Evolutionary conservation across 2,888 invertebrate genomes (phyloP), one percentile per base, ranked within the genome.

Genomic region (Bimastos eiseni): DNA sequence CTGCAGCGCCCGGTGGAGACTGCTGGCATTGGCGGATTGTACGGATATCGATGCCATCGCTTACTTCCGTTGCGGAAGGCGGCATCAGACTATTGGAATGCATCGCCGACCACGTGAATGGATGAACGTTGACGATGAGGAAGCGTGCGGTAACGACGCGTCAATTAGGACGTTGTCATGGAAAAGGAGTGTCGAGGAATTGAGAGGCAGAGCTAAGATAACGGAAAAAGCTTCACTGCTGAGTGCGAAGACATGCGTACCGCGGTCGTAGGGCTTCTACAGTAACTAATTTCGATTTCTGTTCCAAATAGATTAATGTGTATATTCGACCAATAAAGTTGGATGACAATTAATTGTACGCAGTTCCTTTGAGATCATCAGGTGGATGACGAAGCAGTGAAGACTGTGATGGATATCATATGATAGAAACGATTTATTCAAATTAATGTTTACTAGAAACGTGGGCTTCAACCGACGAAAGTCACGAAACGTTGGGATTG

Each of bases 1-100:
- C 70, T 70, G 70, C 70, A 4, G 70, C 70, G n/a, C 30, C 70
- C 70, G 70, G n/a, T n/a, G 70, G 70, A 70, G 17, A 24, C 49
- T 17, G 24, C 24, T 49, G 49, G n/a, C 70, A 70, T 70, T 70
- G 70, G n/a, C 70, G 15, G 17, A 1, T 11, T 8, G n/a, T 70
- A 8, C 70, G 70, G 70, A 70, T 70, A 70, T 70, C 70, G 70
- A 70, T 70, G 70, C 70, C 70, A 70, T 70, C n/a, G 70, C 70
- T 70, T 70, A 70, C 70, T 70, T 70, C 70, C 70, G 70, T 70
- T 70, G 70, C 70, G 70, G 70, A 70, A 70, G 70, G n/a, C 70
- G 70, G 70, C 70, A 70, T 70, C 70, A n/a, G n/a, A 17, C 30
- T 15, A n/a, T n/a, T n/a, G n/a, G n/a, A n/a, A n/a, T n/a, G n/a